phyloP scores from a whole-genome alignment of 2,888 invertebrate species.

The Pinctada fucata region DNA sequence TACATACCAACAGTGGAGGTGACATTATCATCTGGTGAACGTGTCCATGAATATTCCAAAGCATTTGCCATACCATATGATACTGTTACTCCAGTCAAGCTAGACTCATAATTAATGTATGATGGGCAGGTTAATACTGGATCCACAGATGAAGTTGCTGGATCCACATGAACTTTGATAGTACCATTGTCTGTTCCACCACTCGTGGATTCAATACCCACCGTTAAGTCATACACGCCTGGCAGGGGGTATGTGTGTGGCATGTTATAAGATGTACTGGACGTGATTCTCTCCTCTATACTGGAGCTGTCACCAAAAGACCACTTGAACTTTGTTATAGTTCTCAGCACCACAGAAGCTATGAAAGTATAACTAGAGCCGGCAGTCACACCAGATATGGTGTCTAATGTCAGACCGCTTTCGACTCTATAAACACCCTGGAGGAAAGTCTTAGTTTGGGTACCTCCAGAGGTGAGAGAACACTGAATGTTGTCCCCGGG shows the following conservation, averaged over 20 bases:
- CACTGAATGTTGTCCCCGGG: constrained; percentile 31
- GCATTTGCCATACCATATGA: constrained; percentile 38
- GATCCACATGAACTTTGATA: constrained; percentile 8
- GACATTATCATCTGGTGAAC: constrained; percentile 29
- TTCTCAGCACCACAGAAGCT: constrained; percentile 32
- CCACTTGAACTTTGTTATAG: constrained; percentile 41
- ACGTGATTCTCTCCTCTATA: constrained; percentile 4
- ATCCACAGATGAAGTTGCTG: constrained; percentile 18
- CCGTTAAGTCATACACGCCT: constrained; percentile 41
- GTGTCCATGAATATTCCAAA: constrained; percentile 38
- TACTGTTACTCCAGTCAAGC: constrained; percentile 28
- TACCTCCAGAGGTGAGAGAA: constrained; percentile 3
- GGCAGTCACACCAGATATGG: constrained; percentile 27
- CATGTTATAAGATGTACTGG: constrained; percentile 1
- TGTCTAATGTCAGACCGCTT: constrained; percentile 38
- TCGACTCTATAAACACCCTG: constrained; percentile 20
- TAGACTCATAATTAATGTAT: constrained; percentile 20
- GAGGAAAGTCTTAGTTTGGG: constrained; percentile 10
- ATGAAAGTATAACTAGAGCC: constrained; percentile 38
- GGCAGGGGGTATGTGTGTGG: constrained; percentile 48
- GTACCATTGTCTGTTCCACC: constrained; percentile 18
- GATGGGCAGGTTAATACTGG: constrained; percentile 23
- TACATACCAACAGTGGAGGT: constrained; percentile 29
- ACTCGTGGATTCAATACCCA: constrained; percentile 35
- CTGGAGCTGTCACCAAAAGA: constrained; percentile 47